phyloP scores from a whole-genome alignment of 2,797 vertebrate species.

The Nothura maculosa region DNA sequence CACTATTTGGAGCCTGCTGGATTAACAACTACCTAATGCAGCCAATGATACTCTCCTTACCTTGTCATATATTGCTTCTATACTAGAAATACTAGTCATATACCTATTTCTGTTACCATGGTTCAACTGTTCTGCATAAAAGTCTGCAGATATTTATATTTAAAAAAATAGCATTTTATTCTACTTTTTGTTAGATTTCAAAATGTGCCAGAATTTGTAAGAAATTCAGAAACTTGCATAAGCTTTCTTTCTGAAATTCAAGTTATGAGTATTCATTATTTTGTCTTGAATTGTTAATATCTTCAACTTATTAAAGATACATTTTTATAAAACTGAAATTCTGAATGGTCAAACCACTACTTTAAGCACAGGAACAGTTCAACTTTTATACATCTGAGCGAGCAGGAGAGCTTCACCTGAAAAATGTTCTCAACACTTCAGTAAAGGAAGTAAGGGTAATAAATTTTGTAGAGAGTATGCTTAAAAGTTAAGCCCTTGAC shows the following conservation, averaged over 20 bases:
- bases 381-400: not conserved
- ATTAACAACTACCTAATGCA: not conserved
- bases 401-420: not conserved
- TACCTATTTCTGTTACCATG: too few species aligned
- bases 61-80: too few species aligned
- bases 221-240: not conserved
- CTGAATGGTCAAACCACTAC: not conserved
- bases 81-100: too few species aligned
- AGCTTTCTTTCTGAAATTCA: conserved; percentile 1
- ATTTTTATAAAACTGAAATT: not conserved
- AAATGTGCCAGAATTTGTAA: not conserved
- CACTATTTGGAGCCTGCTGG: not conserved
- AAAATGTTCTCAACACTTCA: not conserved
- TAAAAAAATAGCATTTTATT: not conserved
- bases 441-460: not conserved
- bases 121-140: not conserved
- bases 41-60: not conserved
- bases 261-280: not conserved
- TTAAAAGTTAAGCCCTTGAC: not conserved
- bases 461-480: not conserved
- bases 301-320: not conserved
- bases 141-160: not conserved
- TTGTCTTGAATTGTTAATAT: not conserved
- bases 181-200: not conserved
- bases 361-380: not conserved